Evolutionary conservation across 2,888 invertebrate species (phyloP), one percentile per base, ranked within the genome.

Genomic region (Coelopa pilipes): DNA sequence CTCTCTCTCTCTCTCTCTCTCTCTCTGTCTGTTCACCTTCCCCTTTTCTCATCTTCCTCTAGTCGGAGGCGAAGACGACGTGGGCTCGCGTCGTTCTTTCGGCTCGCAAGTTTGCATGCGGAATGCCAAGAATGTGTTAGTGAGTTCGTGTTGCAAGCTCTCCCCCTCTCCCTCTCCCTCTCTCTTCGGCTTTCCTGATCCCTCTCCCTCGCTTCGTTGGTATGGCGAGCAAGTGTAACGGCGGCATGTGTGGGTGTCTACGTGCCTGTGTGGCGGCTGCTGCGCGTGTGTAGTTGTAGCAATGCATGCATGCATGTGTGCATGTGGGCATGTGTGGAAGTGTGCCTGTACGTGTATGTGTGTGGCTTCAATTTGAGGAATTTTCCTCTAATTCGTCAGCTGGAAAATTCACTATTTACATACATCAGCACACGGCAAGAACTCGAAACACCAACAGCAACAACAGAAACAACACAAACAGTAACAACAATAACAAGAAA

Each of bases 311-410:
- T 55, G 19, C 15, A 13, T 55, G n/a, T n/a, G n/a, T n/a, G n/a
- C n/a, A n/a, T n/a, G n/a, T n/a, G n/a, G 45, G 4, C 46, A 19
- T 34, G n/a, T 46, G 46, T 65, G 47, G 15, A 17, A 47, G 19
- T 49, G 57, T 57, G 19, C 11, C 10, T 57, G 57, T 57, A 17
- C 7, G 34, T n/a, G 24, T 62, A 1, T 15, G 45, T 62, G 45
- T 62, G 45, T 15, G 62, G 62, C 50, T 66, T 49, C 49, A 66
- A 66, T 66, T 66, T 66, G 66, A 53, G 13, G 24, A 13, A 66
- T 50, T 53, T 49, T 21, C 50, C 50, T 17, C 62, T 45, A 34
- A 62, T 62, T 62, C 62, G 34, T 60, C 60, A 24, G 24, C 15
- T 60, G 60, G 34, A 60, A 66, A 15, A 66, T 50, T 21, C 15